Evolutionary conservation across 2,888 invertebrate genomes (phyloP), one percentile per base, ranked within the genome.

Genomic region (Argyresthia albistria): DNA sequence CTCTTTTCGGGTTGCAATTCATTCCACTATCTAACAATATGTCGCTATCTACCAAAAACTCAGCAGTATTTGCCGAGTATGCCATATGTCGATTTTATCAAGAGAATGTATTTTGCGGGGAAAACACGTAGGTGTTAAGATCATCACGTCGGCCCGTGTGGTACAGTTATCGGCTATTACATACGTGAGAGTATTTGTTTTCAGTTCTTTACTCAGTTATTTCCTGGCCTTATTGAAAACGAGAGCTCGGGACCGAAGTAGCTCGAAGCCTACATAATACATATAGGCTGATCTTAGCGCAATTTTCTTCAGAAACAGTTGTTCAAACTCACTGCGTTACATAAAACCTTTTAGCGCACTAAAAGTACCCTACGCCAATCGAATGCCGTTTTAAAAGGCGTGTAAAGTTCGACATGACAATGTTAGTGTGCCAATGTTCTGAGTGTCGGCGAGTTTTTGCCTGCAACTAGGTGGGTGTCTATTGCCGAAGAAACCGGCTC

Each of bases 161-260:
- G 69, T 69, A 63, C 67, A 69, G 64, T 70, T 73, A 69, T 69
- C 67, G 69, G 64, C 69, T 69, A 69, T 62, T 62, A 65, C 60
- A 65, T 69, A 81, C 84, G 84, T 86, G 84, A 83, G 75, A 80
- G 69, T 78, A 86, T 84, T 80, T 76, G 73, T 73, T 70, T 76
- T 66, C 10, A 49, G 48, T 15, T n/a, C 50, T 8, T 12, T 11
- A 12, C 10, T 16, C 43, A 11, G 25, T 15, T 50, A 50, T 50
- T 50, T 43, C 12, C 43, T 42, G 11, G 8, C 37, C 3, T 42
- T 50, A 50, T 50, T 50, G 50, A 50, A 50, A 25, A 25, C 25
- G 42, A 16, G 43, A 35, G 35, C n/a, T 16, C 15, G 50, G 8
- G 50, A 48, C 11, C 12, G 37, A 37, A 48, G 36, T 37, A 11